These are phyloP conservation scores for Patella caerulea DNA, from an alignment of 2,888 invertebrate genomes.

Conservation along the genomic window DNA sequence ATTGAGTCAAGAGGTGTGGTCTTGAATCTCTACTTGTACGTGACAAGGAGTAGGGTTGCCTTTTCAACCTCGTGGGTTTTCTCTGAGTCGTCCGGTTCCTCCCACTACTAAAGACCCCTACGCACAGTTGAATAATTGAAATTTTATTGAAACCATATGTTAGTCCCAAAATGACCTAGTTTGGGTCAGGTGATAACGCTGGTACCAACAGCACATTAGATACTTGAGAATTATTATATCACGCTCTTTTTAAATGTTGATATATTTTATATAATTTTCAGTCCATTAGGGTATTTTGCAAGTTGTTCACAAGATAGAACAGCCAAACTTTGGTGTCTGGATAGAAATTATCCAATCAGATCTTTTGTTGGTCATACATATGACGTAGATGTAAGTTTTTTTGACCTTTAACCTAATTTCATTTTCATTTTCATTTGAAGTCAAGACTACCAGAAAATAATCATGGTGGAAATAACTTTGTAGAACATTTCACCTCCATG, in stretches of 20 bases:
- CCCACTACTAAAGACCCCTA: no score
- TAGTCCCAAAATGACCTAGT: no score
- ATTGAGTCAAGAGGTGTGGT: no score
- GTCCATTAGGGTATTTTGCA: conserved; percentile 92
- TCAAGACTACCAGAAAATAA: no score
- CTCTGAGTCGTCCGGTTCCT: no score
- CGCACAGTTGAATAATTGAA: no score
- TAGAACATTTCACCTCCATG: no score
- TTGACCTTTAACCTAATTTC: neutral
- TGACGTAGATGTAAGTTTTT: conserved; percentile 85
- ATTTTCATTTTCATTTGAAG: neutral
- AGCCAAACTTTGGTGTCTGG: conserved; percentile 85
- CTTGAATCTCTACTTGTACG: no score
- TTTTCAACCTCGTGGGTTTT: no score
- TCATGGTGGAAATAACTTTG: no score
- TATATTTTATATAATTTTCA: conserved; percentile 75
- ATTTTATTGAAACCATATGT: no score
- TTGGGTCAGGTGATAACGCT: neutral
- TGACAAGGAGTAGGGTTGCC: no score
- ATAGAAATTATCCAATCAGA: conserved; percentile 85
- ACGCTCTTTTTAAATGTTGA: neutral
- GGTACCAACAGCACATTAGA: neutral
- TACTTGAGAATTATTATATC: neutral
- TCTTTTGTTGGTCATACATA: conserved; percentile 90
- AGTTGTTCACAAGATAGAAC: conserved; percentile 87